phyloP scores from a whole-genome alignment of 2,113 vertebrate genomes.

The Ophthalmolycus amberensis region DNA sequence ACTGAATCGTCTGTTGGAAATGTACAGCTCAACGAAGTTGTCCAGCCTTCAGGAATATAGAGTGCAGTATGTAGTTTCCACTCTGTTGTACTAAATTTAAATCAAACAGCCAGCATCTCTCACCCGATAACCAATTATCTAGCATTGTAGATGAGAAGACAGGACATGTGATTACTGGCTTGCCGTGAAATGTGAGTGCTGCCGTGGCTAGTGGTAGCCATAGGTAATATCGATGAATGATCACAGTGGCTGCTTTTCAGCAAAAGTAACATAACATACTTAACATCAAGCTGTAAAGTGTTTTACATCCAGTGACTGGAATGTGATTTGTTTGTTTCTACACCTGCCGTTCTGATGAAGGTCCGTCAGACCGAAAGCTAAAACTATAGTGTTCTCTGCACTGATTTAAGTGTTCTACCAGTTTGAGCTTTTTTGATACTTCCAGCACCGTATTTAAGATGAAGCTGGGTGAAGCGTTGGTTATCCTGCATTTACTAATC shows the following conservation, averaged over 20 bases:
- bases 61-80: not conserved
- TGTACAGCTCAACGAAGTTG: constrained; percentile 8
- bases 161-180: constrained; percentile 29
- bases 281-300: not conserved
- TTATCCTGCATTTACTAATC: no score
- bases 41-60: not conserved
- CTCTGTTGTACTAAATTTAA: not conserved
- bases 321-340: no score
- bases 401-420: no score
- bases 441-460: no score
- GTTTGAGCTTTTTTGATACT: no score
- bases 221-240: not conserved
- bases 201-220: not conserved
- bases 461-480: no score
- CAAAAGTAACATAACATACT: no score
- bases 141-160: not conserved
- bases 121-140: constrained; percentile 8
- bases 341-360: no score
- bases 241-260: not conserved
- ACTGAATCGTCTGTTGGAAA: constrained; percentile 39
- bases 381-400: no score
- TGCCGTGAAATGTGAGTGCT: not conserved
- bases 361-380: no score
- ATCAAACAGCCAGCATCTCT: not conserved
- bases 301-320: no score